phyloP scores from a whole-genome alignment of 2,797 vertebrate species.

The Dipus sagitta region DNA sequence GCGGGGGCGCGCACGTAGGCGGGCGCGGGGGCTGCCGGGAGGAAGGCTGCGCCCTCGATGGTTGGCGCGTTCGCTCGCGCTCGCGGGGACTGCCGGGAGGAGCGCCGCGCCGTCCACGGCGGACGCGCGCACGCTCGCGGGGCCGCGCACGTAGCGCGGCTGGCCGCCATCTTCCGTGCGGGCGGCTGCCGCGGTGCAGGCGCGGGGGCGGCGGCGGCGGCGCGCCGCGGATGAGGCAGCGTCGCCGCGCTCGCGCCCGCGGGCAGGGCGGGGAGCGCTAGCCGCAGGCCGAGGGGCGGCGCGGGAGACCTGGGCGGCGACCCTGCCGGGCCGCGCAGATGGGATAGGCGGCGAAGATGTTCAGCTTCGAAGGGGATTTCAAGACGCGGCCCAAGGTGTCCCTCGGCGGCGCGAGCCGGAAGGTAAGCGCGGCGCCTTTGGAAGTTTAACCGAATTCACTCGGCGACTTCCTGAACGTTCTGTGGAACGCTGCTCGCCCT shows the following conservation, averaged over 20 bases:
- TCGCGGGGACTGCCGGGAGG: neutral
- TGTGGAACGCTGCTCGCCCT: too few species aligned
- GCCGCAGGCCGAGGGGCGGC: neutral
- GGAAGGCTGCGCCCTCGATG: neutral
- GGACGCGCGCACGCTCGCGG: constrained; percentile 51
- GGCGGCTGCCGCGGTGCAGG: constrained; percentile 72
- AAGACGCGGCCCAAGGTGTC: constrained; percentile 99
- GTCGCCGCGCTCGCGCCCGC: constrained; percentile 56
- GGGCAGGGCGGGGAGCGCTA: constrained; percentile 40
- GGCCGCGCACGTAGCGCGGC: constrained; percentile 67
- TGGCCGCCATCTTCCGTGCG: constrained; percentile 85
- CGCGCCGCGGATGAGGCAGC: constrained; percentile 62
- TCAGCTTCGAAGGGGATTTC: constrained; percentile 99
- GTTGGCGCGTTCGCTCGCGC: constrained; percentile 20
- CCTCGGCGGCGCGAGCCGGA: constrained; percentile 97
- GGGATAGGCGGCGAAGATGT: constrained; percentile 95
- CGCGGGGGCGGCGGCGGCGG: constrained; percentile 44
- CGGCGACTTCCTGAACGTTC: too few species aligned
- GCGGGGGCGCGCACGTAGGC: constrained; percentile 37
- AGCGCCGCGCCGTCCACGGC: constrained; percentile 57
- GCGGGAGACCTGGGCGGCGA: constrained; percentile 1
- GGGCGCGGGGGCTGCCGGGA: neutral
- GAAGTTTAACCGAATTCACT: constrained; percentile 6
- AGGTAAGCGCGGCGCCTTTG: constrained; percentile 88
- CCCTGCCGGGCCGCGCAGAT: constrained; percentile 85